Evolutionary conservation across 2,113 vertebrate species (phyloP).

Genomic region (Pterophyllum scalare): DNA sequence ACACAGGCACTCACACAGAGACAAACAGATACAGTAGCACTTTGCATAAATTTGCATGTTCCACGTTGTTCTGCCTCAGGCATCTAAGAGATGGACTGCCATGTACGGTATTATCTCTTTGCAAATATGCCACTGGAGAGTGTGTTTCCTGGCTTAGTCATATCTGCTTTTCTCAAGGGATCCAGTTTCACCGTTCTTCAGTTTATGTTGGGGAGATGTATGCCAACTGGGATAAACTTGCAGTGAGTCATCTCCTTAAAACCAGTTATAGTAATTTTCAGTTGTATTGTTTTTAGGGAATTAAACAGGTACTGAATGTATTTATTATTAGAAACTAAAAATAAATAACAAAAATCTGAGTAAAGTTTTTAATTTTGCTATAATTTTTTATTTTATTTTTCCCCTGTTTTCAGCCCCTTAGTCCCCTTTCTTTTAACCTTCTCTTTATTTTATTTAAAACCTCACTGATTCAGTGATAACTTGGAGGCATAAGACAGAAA

Average conservation of each 20-base stretch:
- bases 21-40: slow-evolving; percentile 14
- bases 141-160: slow-evolving; percentile 47
- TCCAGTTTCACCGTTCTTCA: slow-evolving; percentile 33
- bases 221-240: slow-evolving; percentile 26
- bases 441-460: not conserved
- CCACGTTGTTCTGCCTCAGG: slow-evolving; percentile 26
- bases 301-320: not conserved
- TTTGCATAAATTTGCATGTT: slow-evolving; percentile 49
- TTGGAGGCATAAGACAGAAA: not conserved
- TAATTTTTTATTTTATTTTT: not conserved
- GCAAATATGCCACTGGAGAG: slow-evolving; percentile 29
- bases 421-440: not conserved
- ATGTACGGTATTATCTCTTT: slow-evolving; percentile 29
- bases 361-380: not conserved
- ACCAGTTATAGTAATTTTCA: slow-evolving; percentile 40
- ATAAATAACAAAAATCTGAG: not conserved
- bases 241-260: slow-evolving; percentile 46
- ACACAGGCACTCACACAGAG: not conserved
- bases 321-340: not conserved
- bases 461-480: not conserved
- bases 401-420: not conserved
- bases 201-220: slow-evolving; percentile 38
- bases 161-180: slow-evolving; percentile 41
- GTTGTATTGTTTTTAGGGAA: not conserved
- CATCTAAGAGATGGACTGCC: slow-evolving; percentile 20